phyloP scores from a whole-genome alignment of 2,888 invertebrate genomes.

The Lasioglossum villosulum region DNA sequence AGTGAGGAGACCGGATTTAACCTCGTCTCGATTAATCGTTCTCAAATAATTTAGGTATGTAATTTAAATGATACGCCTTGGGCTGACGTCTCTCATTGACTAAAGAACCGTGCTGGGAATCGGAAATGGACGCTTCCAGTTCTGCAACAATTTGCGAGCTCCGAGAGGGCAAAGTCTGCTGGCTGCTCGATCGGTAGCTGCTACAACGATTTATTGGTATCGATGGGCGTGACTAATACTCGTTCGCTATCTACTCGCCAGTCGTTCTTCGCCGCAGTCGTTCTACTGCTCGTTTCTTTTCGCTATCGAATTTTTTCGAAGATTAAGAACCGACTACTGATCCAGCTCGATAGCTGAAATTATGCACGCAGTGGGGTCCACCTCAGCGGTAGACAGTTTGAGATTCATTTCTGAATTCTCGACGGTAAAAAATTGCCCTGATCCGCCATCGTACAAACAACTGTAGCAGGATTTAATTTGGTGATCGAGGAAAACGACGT shows the following conservation, averaged over 20 bases:
- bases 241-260: constrained; percentile 50
- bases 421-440: too few relatives aligned
- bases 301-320: background rate
- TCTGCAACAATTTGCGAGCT: constrained; percentile 11
- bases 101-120: background rate
- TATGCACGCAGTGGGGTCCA: too few relatives aligned
- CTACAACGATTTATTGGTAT: constrained; percentile 60
- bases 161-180: background rate
- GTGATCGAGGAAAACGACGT: too few relatives aligned
- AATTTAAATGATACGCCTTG: constrained; percentile 35
- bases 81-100: constrained; percentile 21
- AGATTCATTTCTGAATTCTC: too few relatives aligned
- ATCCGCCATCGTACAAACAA: too few relatives aligned
- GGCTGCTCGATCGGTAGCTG: constrained; percentile 55
- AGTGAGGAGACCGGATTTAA: background rate
- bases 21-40: constrained; percentile 10
- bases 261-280: constrained; percentile 29
- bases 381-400: too few relatives aligned
- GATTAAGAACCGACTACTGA: background rate
- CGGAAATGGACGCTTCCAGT: constrained; percentile 18
- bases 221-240: constrained; percentile 65
- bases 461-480: too few relatives aligned
- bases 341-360: background rate
- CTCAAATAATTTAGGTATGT: constrained; percentile 38
- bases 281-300: background rate